Conservation (phyloP, 2,797 vertebrate species). For the Dromococcyx pavoninus region DNA sequence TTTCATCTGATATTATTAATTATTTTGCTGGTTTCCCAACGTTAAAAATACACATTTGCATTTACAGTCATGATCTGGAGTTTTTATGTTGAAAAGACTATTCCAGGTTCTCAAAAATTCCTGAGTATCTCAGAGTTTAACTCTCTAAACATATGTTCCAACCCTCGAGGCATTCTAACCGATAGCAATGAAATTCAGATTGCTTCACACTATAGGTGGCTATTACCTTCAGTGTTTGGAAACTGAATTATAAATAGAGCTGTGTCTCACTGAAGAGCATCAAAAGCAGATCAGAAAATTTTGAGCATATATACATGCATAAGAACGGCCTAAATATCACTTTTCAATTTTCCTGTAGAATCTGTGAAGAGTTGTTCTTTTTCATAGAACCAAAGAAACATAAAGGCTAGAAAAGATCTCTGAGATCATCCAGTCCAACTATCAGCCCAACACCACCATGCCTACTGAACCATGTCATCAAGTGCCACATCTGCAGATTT, state of each 20-base stretch:
- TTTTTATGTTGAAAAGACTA: neutral
- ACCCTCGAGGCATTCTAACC: neutral
- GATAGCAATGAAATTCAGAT: neutral
- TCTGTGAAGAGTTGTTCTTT: neutral
- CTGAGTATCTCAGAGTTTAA: neutral
- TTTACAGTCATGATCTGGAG: neutral
- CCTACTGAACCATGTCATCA: no score
- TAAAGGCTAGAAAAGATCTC: no score
- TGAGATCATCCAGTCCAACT: no score
- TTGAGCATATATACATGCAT: neutral
- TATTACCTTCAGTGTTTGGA: neutral
- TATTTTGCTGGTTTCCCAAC: neutral
- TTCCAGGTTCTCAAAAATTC: neutral
- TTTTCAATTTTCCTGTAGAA: neutral
- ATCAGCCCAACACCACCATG: no score
- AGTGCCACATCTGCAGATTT: no score
- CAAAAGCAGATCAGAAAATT: neutral
- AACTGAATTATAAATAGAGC: neutral
- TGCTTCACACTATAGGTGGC: neutral
- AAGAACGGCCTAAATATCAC: neutral
- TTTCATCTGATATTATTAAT: neutral
- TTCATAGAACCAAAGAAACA: neutral
- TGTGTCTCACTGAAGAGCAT: neutral
- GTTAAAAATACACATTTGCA: neutral
- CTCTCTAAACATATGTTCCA: neutral